phyloP scores from a whole-genome alignment of 1,140 invertebrate genomes.

The Lordiphosa collinella region DNA sequence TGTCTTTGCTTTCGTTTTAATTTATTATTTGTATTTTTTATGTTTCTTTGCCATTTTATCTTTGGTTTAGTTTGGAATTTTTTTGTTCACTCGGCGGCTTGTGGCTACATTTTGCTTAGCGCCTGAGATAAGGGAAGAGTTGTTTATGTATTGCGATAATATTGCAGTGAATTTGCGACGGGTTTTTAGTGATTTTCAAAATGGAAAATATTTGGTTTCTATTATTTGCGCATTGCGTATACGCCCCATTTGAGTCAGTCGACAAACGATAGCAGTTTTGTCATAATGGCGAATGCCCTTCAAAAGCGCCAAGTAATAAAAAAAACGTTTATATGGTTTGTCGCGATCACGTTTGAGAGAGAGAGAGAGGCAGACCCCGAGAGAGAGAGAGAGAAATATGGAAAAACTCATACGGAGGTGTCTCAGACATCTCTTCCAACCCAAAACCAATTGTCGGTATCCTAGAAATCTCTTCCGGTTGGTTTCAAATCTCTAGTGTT shows the following conservation, averaged over 20 bases:
- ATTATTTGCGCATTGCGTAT: conserved; percentile 44
- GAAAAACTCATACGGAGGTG: no score
- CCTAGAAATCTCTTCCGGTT: no score
- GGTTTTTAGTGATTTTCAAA: not conserved
- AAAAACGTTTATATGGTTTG: not conserved
- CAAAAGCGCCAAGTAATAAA: conserved; percentile 39
- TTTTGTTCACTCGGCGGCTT: conserved; percentile 17
- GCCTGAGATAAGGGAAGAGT: conserved; percentile 9
- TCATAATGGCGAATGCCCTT: conserved; percentile 46
- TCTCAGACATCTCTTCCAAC: no score
- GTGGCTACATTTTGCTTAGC: conserved; percentile 44
- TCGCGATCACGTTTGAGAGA: no score
- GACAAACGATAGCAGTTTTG: conserved; percentile 11
- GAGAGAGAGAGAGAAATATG: no score
- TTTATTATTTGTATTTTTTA: conserved; percentile 37
- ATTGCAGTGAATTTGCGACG: conserved; percentile 2
- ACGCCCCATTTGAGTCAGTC: conserved; percentile 4
- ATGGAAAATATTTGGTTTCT: not conserved
- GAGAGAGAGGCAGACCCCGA: no score
- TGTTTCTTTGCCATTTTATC: conserved; percentile 74
- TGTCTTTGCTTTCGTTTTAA: conserved; percentile 48
- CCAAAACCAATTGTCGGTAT: no score
- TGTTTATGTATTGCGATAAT: conserved; percentile 11
- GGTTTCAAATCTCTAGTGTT: no score
- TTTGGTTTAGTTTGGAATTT: conserved; percentile 67